Evolutionary conservation across 1,140 invertebrate genomes (phyloP).

Genomic region (Aricia agestis): DNA sequence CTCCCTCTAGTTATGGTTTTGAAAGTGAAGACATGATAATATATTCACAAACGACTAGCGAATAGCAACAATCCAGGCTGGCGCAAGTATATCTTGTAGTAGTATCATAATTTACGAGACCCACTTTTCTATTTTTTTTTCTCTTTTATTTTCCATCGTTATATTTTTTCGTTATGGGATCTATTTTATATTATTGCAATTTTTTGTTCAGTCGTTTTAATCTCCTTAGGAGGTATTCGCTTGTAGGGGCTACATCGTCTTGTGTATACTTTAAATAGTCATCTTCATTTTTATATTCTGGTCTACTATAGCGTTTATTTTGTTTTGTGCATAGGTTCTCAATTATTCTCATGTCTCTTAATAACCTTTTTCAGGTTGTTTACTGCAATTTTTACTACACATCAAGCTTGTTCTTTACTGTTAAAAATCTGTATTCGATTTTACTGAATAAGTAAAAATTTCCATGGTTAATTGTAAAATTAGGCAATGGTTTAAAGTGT

Average conservation of each 20-base stretch:
- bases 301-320: neutral
- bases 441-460: too few species aligned
- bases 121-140: neutral
- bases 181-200: constrained; percentile 42
- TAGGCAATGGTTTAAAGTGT: too few species aligned
- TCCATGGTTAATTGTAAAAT: too few species aligned
- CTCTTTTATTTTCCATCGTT: neutral
- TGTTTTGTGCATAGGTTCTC: neutral
- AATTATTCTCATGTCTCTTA: neutral
- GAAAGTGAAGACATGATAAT: too few species aligned
- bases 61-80: too few species aligned
- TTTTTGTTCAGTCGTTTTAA: constrained; percentile 23
- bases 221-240: constrained; percentile 37
- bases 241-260: constrained; percentile 38
- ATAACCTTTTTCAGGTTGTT: neutral
- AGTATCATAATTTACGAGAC: too few species aligned
- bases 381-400: neutral
- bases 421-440: constrained; percentile 9
- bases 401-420: neutral
- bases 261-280: constrained; percentile 21
- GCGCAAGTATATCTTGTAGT: too few species aligned
- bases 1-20: too few species aligned
- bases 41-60: too few species aligned
- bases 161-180: neutral
- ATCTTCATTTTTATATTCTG: constrained; percentile 16